A percentile compares a stretch with the other conserved stretches of the same genome.
Conservation (phyloP, 2,113 vertebrate species). For the Actenoides hombroni region DNA sequence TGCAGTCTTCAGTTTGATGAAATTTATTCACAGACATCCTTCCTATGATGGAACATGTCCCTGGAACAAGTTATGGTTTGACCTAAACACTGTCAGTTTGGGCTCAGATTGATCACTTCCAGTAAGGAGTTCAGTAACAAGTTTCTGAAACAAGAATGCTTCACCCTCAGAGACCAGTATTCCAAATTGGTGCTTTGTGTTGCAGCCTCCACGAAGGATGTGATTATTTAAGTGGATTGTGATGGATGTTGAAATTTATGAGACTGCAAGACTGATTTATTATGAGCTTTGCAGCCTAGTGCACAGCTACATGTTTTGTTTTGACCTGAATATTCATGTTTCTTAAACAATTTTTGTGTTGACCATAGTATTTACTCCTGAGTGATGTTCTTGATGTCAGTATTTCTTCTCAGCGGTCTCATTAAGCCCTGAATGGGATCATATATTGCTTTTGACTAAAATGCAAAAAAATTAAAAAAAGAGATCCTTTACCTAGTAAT, state of each 20-base stretch:
- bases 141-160: constrained; percentile 5
- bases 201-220: neutral
- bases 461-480: neutral
- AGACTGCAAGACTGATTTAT: neutral
- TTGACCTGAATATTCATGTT: neutral
- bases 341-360: neutral
- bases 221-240: neutral
- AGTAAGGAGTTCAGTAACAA: neutral
- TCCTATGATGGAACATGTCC: neutral
- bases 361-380: neutral
- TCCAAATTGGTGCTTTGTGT: neutral
- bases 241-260: neutral
- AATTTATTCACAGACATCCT: constrained; percentile 35
- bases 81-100: constrained; percentile 4
- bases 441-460: neutral
- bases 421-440: neutral
- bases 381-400: neutral
- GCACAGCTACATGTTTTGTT: neutral
- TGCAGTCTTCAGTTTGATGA: neutral
- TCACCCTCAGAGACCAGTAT: neutral
- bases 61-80: constrained; percentile 14
- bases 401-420: neutral
- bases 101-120: constrained; percentile 16
- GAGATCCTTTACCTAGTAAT: neutral
- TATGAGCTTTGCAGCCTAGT: neutral